A percentile compares a stretch with the other conserved stretches of the same genome.
phyloP scores from a whole-genome alignment of 1,140 invertebrate genomes.

The Drosophila albomicans region DNA sequence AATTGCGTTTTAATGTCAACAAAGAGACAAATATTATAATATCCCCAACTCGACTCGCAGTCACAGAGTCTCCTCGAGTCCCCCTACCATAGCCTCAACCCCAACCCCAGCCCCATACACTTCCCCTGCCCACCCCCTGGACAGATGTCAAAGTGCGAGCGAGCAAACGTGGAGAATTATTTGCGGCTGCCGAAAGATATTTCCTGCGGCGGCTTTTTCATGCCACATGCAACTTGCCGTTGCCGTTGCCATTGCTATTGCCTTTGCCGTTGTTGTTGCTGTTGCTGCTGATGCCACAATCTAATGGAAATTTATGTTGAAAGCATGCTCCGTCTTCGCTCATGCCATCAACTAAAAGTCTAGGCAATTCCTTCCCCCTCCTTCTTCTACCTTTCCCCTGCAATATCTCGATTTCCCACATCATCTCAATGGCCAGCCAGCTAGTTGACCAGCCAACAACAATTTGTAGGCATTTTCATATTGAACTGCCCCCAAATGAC shows the following conservation, averaged over 20 bases:
- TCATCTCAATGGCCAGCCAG: slow-evolving; percentile 26
- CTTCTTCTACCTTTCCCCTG: slow-evolving; percentile 10
- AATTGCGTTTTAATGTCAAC: slow-evolving; percentile 83
- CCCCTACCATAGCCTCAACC: background rate
- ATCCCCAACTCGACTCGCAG: slow-evolving; percentile 41
- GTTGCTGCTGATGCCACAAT: slow-evolving; percentile 58
- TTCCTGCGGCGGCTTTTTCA: slow-evolving; percentile 77
- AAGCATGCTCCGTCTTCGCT: slow-evolving; percentile 63
- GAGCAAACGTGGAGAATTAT: slow-evolving; percentile 79
- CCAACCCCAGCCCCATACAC: too few relatives aligned
- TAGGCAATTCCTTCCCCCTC: background rate
- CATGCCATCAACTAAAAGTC: slow-evolving; percentile 49
- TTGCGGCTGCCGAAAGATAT: slow-evolving; percentile 80
- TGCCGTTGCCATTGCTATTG: slow-evolving; percentile 1
- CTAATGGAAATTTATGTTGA: slow-evolving; percentile 83
- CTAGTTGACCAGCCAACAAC: slow-evolving; percentile 67
- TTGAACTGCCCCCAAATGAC: slow-evolving; percentile 67
- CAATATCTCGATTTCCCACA: slow-evolving; percentile 24
- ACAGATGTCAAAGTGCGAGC: slow-evolving; percentile 80
- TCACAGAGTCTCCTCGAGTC: background rate
- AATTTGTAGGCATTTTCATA: slow-evolving; percentile 80
- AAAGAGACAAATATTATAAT: slow-evolving; percentile 82
- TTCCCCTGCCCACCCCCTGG: slow-evolving; percentile 12
- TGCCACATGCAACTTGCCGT: slow-evolving; percentile 73
- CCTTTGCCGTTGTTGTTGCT: slow-evolving; percentile 10